phyloP scores from a whole-genome alignment of 2,888 invertebrate species.

The Adelognathus sp. region DNA sequence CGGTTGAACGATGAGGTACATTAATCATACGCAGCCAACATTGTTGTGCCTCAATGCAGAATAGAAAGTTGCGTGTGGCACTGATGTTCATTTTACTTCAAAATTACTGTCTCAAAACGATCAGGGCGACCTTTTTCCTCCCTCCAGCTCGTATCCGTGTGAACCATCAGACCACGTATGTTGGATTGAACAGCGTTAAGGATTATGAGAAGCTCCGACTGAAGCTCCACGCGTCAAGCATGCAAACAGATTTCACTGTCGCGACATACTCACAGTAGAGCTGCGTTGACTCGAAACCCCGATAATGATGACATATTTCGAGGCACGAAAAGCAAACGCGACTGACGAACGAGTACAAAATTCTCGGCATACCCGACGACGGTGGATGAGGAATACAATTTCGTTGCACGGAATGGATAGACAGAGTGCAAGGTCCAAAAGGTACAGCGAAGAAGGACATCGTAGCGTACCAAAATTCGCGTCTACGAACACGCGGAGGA shows the following conservation, averaged over 20 bases:
- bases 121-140: too few species aligned
- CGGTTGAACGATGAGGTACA: constrained; percentile 17
- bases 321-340: constrained; percentile 27
- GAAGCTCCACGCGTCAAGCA: background rate
- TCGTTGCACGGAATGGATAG: constrained; percentile 8
- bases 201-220: background rate
- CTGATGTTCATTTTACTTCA: too few species aligned
- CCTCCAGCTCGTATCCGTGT: too few species aligned
- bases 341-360: constrained; percentile 46
- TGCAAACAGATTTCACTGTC: constrained; percentile 27
- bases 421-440: background rate
- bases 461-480: constrained; percentile 58
- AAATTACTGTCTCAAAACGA: too few species aligned
- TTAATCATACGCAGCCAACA: background rate
- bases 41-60: background rate
- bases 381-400: constrained; percentile 16
- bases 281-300: constrained; percentile 31
- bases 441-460: constrained; percentile 7
- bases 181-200: background rate
- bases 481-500: constrained; percentile 59
- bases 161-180: background rate
- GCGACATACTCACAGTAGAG: background rate
- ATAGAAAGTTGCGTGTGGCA: background rate
- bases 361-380: constrained; percentile 48
- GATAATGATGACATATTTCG: constrained; percentile 48